phyloP scores from a whole-genome alignment of 2,797 vertebrate genomes.

The Xenopus petersii region DNA sequence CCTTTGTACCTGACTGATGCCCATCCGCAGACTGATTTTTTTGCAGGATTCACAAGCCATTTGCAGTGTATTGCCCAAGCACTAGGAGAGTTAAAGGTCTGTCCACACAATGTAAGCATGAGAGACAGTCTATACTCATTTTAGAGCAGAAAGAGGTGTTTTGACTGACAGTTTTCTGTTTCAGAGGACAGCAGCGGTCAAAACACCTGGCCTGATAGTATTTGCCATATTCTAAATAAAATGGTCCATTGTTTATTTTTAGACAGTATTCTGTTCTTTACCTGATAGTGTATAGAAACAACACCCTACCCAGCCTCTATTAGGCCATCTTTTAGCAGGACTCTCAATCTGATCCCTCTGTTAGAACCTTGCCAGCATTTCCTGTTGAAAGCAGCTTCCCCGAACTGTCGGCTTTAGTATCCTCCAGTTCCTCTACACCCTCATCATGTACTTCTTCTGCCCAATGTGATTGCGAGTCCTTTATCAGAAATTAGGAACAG shows the following conservation, averaged over 20 bases:
- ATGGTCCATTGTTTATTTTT: too few relatives aligned
- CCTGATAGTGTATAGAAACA: conserved; percentile 89
- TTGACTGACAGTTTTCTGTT: too few relatives aligned
- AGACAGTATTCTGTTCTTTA: conserved; percentile 50
- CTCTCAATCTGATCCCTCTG: conserved; percentile 87
- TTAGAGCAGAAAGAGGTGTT: too few relatives aligned
- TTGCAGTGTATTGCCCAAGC: conserved; percentile 98
- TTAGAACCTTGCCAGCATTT: conserved; percentile 76
- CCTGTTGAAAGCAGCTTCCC: conserved; percentile 53
- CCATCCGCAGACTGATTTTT: conserved; percentile 96
- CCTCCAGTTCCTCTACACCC: conserved; percentile 81
- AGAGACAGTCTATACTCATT: too few relatives aligned
- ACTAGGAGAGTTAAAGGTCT: conserved; percentile 92
- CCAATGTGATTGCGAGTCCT: conserved; percentile 73
- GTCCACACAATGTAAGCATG: conserved; percentile 52
- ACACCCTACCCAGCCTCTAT: conserved; percentile 86
- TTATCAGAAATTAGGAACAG: conserved; percentile 55
- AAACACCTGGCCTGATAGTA: too few relatives aligned
- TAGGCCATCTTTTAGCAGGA: conserved; percentile 88
- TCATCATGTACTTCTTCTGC: conserved; percentile 87
- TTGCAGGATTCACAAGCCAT: conserved; percentile 91
- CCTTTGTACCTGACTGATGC: conserved; percentile 92
- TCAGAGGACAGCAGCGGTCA: too few relatives aligned
- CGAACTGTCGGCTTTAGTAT: conserved; percentile 63
- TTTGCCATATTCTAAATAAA: too few relatives aligned